These are phyloP conservation scores for Caradrina kadenii DNA, from an alignment of 2,888 invertebrate species.

Conservation along the genomic window DNA sequence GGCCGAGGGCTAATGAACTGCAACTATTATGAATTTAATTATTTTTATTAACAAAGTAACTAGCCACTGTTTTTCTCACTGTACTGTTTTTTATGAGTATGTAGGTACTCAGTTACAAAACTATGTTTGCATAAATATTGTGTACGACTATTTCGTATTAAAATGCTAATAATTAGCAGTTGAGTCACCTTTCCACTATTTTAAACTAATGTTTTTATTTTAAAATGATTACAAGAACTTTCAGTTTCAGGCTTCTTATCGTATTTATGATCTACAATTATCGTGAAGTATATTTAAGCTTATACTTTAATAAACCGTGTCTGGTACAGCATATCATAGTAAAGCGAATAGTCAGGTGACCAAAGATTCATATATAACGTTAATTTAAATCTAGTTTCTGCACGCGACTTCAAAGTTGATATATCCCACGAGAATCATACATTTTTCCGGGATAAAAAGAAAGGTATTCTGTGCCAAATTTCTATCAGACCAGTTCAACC, in stretches of 20 bases:
- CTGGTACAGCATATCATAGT: not conserved
- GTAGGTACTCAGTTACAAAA: slow-evolving; percentile 26
- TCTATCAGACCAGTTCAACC: too few species aligned
- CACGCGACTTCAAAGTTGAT: too few species aligned
- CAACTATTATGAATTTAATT: slow-evolving; percentile 53
- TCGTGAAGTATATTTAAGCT: too few species aligned
- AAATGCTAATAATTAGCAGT: slow-evolving; percentile 1
- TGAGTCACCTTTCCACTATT: not conserved
- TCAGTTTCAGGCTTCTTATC: slow-evolving; percentile 5
- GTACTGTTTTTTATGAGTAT: slow-evolving; percentile 3
- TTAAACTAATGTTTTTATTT: not conserved
- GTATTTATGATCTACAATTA: not conserved
- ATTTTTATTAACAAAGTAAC: slow-evolving; percentile 40
- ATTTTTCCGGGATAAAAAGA: too few species aligned
- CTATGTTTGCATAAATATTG: not conserved
- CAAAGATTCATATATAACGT: not conserved
- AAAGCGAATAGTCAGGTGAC: not conserved
- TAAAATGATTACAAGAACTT: slow-evolving; percentile 18
- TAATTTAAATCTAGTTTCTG: too few species aligned
- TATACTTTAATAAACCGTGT: too few species aligned
- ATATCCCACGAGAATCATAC: too few species aligned
- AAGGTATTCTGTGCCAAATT: too few species aligned
- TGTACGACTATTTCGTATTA: slow-evolving; percentile 4
- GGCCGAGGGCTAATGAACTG: slow-evolving; percentile 62
- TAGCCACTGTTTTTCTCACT: slow-evolving; percentile 33